These are phyloP conservation scores for Hippoglossus hippoglossus DNA, from an alignment of 2,797 vertebrate genomes.

Conservation along the genomic window DNA sequence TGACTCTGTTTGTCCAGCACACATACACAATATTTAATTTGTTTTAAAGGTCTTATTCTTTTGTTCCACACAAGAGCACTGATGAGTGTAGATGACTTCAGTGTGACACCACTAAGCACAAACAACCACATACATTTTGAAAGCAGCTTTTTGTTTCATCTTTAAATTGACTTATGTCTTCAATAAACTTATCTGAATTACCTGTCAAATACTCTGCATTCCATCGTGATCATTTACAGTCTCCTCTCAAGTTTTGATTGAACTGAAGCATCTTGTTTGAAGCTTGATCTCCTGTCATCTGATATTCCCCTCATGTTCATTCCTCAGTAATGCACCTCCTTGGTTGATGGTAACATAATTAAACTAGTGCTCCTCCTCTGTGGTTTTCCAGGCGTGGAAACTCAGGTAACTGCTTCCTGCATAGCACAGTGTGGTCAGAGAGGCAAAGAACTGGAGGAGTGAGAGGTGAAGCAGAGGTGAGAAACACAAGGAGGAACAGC, in stretches of 20 bases:
- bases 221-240: not conserved
- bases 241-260: not conserved
- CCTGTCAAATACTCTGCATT: not conserved
- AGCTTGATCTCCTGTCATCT: not conserved
- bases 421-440: conserved; percentile 89
- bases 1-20: not conserved
- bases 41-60: not conserved
- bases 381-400: conserved; percentile 87
- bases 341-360: too few relatives aligned
- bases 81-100: too few relatives aligned
- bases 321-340: too few relatives aligned
- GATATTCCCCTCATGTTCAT: not conserved
- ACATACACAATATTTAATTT: not conserved
- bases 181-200: too few relatives aligned
- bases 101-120: too few relatives aligned
- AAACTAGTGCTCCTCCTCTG: conserved; percentile 59
- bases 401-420: conserved; percentile 89
- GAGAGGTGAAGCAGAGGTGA: not conserved
- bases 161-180: too few relatives aligned
- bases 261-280: not conserved
- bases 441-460: conserved; percentile 76
- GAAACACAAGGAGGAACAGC: not conserved
- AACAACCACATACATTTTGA: too few relatives aligned
- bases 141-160: too few relatives aligned
- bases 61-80: too few relatives aligned